Evolutionary conservation across 2,113 vertebrate genomes (phyloP).

Genomic region (Alaudala cheleensis): DNA sequence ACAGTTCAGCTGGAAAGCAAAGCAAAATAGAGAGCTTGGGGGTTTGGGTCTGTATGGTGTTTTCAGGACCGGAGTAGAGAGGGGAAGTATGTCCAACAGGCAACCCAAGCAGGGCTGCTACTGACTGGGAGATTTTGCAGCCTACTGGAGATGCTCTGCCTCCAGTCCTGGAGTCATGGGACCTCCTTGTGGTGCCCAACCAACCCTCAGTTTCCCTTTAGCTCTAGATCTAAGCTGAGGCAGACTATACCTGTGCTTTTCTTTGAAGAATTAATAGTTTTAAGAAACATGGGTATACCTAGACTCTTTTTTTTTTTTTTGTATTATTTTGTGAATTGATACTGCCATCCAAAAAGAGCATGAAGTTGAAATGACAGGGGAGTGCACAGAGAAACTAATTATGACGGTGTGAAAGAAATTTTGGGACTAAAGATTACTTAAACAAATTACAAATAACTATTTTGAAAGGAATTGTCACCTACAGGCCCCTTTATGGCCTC

Average conservation of each 20-base stretch:
- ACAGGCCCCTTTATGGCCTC: neutral
- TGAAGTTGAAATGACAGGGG: neutral
- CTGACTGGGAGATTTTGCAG: neutral
- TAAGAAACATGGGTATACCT: neutral
- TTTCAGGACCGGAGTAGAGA: neutral
- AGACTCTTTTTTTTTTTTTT: neutral
- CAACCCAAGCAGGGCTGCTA: neutral
- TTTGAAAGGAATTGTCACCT: neutral
- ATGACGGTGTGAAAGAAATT: neutral
- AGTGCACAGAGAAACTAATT: neutral
- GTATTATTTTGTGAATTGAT: neutral
- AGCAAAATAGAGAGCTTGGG: fast-evolving
- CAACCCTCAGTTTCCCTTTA: neutral
- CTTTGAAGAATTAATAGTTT: neutral
- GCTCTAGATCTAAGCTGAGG: neutral
- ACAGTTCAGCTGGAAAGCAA: neutral
- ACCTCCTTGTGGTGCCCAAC: neutral
- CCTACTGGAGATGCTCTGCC: neutral
- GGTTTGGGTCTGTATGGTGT: neutral
- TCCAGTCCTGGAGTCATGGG: neutral
- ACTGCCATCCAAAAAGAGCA: neutral
- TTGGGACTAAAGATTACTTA: neutral
- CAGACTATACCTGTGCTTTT: neutral
- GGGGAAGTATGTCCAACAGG: neutral
- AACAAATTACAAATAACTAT: neutral